Conservation (phyloP, 1,140 invertebrate species). For the Dendrolimus kikuchii region DNA sequence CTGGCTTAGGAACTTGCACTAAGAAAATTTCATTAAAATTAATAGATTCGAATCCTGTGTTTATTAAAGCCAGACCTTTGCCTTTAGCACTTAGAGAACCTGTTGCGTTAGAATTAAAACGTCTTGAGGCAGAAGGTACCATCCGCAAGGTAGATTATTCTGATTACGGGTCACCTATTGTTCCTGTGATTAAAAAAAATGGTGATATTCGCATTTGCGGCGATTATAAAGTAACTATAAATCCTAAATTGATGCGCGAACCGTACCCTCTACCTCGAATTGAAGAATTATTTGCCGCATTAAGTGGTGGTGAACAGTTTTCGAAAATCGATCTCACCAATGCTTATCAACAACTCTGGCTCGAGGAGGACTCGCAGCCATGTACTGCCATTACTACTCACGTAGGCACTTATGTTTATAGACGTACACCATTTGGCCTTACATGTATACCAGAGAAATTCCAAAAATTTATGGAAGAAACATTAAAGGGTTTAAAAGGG, state of each 20-base stretch:
- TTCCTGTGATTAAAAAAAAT: background rate
- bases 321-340: slow-evolving; percentile 1
- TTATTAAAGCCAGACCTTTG: slow-evolving; percentile 1
- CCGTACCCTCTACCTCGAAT: background rate
- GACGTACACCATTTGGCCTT: no score
- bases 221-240: slow-evolving; percentile 1
- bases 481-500: background rate
- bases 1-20: background rate
- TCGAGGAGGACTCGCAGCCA: background rate
- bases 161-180: background rate
- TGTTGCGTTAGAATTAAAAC: slow-evolving; percentile 1
- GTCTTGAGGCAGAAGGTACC: background rate
- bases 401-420: background rate
- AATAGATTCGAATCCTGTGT: background rate
- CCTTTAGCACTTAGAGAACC: background rate
- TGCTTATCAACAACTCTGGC: background rate
- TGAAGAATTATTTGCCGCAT: background rate
- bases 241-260: background rate
- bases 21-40: slow-evolving; percentile 1
- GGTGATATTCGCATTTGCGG: background rate
- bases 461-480: no score
- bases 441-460: no score
- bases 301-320: background rate
- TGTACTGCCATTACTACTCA: slow-evolving; percentile 1
- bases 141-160: slow-evolving; percentile 1